These are phyloP conservation scores for Aurelia sp. DNA, from an alignment of 30 jellyfish, hydroid and myxozoan genomes.

Conservation along the genomic window DNA sequence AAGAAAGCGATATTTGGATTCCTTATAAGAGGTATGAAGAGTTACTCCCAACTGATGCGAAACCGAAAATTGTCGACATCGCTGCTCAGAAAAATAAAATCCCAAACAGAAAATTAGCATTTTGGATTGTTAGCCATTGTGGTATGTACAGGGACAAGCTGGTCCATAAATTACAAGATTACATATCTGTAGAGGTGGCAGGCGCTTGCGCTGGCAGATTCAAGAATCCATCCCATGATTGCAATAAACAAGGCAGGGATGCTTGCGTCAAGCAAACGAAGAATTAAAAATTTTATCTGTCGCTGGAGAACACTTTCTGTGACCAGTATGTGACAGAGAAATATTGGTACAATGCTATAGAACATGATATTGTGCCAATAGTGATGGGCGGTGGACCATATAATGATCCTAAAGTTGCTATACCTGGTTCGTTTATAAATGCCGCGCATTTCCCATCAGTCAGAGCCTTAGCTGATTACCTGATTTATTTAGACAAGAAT, in stretches of 20 bases:
- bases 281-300: conserved; percentile 51
- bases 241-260: conserved; percentile 34
- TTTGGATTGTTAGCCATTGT: conserved; percentile 69
- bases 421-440: conserved; percentile 71
- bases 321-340: conserved; percentile 71
- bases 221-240: background rate
- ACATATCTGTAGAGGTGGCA: conserved; percentile 38
- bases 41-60: conserved; percentile 1
- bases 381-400: conserved; percentile 85
- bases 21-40: conserved; percentile 41
- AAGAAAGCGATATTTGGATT: conserved; percentile 70
- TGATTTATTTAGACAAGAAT: conserved; percentile 52
- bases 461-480: conserved; percentile 50
- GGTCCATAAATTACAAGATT: conserved; percentile 39
- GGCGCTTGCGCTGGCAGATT: conserved; percentile 58
- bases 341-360: conserved; percentile 60
- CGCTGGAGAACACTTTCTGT: conserved; percentile 71
- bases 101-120: conserved; percentile 24
- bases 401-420: conserved; percentile 63
- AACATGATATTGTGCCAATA: conserved; percentile 51
- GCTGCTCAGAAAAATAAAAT: conserved; percentile 65
- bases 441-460: conserved; percentile 51
- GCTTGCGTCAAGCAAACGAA: conserved; percentile 19
- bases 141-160: conserved; percentile 45
- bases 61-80: conserved; percentile 6